A percentile compares a stretch with the other conserved stretches of the same genome.
phyloP scores from a whole-genome alignment of 2,113 vertebrate species.

The Alethe diademata region DNA sequence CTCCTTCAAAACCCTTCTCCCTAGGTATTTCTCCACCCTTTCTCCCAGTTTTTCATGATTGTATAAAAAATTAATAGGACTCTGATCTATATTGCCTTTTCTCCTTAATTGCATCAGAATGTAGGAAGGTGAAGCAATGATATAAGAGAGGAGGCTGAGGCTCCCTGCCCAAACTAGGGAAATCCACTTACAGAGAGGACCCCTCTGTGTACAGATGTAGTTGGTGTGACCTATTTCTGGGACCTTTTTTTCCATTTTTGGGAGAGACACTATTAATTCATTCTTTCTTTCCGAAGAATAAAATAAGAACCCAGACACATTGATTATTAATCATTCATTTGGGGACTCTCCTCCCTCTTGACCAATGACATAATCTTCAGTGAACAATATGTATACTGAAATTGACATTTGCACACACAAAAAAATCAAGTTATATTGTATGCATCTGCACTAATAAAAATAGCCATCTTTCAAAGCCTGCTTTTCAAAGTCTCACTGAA shows the following conservation, averaged over 20 bases:
- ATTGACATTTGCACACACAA: slow-evolving; percentile 71
- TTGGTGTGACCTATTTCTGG: slow-evolving; percentile 40
- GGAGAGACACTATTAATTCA: slow-evolving; percentile 68
- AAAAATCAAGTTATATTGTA: slow-evolving; percentile 69
- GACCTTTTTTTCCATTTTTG: slow-evolving; percentile 59
- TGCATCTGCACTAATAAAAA: slow-evolving; percentile 78
- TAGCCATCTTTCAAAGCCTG: slow-evolving; percentile 74
- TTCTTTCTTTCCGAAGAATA: slow-evolving; percentile 69
- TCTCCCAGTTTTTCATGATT: neutral
- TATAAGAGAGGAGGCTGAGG: neutral
- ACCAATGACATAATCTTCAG: slow-evolving; percentile 72
- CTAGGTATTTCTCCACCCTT: neutral
- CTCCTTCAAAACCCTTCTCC: neutral
- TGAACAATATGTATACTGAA: slow-evolving; percentile 69
- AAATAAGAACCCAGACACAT: slow-evolving; percentile 73
- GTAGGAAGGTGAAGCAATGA: neutral
- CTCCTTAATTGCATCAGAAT: slow-evolving; percentile 39
- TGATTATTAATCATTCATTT: slow-evolving; percentile 80
- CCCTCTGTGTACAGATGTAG: neutral
- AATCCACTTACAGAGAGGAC: neutral
- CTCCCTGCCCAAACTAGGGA: neutral
- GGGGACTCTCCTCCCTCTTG: slow-evolving; percentile 65
- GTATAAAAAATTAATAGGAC: slow-evolving; percentile 29
- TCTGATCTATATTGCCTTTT: neutral
- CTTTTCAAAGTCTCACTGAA: slow-evolving; percentile 66